Conservation (phyloP, 2,113 vertebrate species). For the Asarcornis scutulata region DNA sequence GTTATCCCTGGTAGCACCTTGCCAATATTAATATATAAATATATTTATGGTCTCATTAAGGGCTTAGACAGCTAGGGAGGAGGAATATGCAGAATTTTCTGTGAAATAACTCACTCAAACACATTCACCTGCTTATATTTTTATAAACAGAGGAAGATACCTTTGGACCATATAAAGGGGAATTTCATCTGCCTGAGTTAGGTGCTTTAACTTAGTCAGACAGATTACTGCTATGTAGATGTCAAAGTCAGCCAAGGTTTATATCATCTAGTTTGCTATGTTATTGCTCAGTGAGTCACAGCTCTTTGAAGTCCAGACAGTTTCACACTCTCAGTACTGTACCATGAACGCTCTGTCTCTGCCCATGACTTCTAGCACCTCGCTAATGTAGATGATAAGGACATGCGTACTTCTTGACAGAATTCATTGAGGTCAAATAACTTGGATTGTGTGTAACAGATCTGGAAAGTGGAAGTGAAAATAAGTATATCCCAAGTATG, state of each 20-base stretch:
- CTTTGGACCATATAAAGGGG: neutral
- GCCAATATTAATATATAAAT: neutral
- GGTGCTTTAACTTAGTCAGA: neutral
- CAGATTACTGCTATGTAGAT: neutral
- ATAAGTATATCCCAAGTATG: neutral
- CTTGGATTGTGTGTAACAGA: fast-evolving
- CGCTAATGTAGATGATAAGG: neutral
- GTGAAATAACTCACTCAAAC: neutral
- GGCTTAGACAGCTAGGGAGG: neutral
- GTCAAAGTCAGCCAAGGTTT: neutral
- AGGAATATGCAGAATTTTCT: neutral
- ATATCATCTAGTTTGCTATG: neutral
- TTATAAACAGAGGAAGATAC: neutral
- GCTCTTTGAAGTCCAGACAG: neutral
- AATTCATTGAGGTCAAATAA: neutral
- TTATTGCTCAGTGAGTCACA: neutral
- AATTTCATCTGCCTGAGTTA: neutral
- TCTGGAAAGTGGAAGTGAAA: neutral
- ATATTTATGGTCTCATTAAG: neutral
- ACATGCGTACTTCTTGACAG: neutral
- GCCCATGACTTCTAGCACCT: neutral
- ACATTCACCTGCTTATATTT: fast-evolving
- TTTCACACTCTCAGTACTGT: neutral
- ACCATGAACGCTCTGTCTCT: neutral
- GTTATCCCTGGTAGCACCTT: neutral